Evolutionary conservation across 2,113 vertebrate genomes (phyloP).

Genomic region (Oceanites oceanicus): DNA sequence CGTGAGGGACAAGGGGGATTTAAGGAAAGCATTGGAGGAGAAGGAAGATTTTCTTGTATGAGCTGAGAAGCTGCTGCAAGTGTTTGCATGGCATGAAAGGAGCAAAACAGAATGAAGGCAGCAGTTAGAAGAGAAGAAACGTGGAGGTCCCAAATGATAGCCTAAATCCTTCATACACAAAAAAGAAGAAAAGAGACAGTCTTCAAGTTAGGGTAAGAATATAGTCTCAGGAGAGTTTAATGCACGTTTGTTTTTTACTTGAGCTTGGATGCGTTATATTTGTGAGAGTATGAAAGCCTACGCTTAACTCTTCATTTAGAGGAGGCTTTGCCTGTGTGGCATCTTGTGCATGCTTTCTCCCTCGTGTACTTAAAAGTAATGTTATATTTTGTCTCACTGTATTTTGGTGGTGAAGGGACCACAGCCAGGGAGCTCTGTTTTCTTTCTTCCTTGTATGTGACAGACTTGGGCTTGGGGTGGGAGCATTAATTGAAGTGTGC

Average conservation of each 20-base stretch:
- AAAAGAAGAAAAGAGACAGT: neutral
- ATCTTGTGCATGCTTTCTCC: neutral
- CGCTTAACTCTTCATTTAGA: neutral
- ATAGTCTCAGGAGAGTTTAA: neutral
- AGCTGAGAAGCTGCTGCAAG: neutral
- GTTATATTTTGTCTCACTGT: neutral
- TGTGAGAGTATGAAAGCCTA: neutral
- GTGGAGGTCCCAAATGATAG: neutral
- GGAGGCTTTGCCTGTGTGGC: neutral
- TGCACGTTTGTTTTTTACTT: neutral
- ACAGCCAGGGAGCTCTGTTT: neutral
- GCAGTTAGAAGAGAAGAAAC: neutral
- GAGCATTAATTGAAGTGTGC: neutral
- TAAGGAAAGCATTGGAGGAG: neutral
- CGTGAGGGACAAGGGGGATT: neutral
- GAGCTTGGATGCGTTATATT: neutral
- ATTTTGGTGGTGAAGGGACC: neutral
- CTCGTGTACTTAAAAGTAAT: neutral
- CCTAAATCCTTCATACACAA: rapidly evolving
- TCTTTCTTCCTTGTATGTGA: neutral
- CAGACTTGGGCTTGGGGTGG: neutral
- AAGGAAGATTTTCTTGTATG: neutral
- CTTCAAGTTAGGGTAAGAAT: neutral
- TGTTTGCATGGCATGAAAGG: neutral
- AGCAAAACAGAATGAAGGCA: neutral